Evolutionary conservation across 2,888 invertebrate genomes (phyloP).

Genomic region (Microchrysa polita): DNA sequence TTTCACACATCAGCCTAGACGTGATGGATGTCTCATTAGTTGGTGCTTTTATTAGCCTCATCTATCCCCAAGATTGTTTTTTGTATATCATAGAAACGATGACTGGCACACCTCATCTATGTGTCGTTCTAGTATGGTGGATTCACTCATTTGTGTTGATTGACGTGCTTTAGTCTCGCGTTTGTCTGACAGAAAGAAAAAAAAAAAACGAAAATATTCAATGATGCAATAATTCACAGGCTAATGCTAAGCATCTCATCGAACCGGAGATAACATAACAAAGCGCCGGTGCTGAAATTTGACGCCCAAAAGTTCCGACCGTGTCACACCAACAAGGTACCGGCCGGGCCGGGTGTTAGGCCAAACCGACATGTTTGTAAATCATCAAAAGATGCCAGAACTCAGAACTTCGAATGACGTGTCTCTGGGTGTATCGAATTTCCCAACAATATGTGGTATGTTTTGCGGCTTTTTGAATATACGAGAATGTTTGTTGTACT

Average conservation of each 20-base stretch:
- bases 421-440: constrained; percentile 15
- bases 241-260: background rate
- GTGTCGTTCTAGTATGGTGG: background rate
- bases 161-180: background rate
- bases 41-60: constrained; percentile 30
- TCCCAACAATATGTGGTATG: constrained; percentile 41
- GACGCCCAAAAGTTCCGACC: constrained; percentile 45
- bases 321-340: background rate
- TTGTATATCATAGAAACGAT: background rate
- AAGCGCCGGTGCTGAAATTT: constrained; percentile 47
- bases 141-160: background rate
- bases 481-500: too few species aligned
- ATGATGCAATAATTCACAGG: constrained; percentile 24
- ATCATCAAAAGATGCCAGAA: constrained; percentile 26
- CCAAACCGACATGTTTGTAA: constrained; percentile 18
- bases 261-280: constrained; percentile 45
- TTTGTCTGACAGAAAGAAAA: too few species aligned
- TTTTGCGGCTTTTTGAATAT: constrained; percentile 21
- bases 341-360: constrained; percentile 8
- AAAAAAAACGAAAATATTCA: background rate
- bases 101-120: constrained; percentile 3
- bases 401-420: constrained; percentile 16
- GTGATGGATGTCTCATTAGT: constrained; percentile 23
- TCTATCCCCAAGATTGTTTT: background rate
- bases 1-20: constrained; percentile 11